Evolutionary conservation across 2,888 invertebrate genomes (phyloP).

Genomic region (Trachelus stipa): DNA sequence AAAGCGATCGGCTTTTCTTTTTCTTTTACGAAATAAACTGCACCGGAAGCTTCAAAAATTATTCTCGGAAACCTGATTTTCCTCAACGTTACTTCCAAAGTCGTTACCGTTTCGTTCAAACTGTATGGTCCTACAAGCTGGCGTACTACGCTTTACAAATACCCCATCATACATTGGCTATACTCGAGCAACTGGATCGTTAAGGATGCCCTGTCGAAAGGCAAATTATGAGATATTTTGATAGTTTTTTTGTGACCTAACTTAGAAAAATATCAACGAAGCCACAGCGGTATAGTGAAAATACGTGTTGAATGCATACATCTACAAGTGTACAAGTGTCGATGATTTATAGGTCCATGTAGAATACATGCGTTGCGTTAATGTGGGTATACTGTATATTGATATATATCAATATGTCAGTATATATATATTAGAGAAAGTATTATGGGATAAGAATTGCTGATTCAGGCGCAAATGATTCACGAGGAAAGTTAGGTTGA

Average conservation of each 20-base stretch:
- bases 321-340: neutral
- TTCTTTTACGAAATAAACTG: neutral
- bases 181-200: neutral
- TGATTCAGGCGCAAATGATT: neutral
- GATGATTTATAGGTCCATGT: neutral
- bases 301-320: neutral
- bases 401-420: neutral
- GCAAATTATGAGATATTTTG: conserved; percentile 11
- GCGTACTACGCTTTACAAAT: neutral
- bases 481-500: neutral
- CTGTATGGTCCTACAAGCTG: neutral
- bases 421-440: neutral
- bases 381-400: neutral
- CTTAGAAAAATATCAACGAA: neutral
- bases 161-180: neutral
- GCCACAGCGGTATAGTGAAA: neutral
- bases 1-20: neutral
- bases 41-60: neutral
- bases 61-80: neutral
- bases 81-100: neutral
- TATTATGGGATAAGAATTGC: neutral
- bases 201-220: neutral
- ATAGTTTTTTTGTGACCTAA: neutral
- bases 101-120: neutral
- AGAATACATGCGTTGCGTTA: neutral